Percentiles rank a stretch among this genome's conserved stretches.
These are phyloP conservation scores for Meleagris gallopavo DNA, from an alignment of 2,113 vertebrate genomes.

Conservation along the genomic window DNA sequence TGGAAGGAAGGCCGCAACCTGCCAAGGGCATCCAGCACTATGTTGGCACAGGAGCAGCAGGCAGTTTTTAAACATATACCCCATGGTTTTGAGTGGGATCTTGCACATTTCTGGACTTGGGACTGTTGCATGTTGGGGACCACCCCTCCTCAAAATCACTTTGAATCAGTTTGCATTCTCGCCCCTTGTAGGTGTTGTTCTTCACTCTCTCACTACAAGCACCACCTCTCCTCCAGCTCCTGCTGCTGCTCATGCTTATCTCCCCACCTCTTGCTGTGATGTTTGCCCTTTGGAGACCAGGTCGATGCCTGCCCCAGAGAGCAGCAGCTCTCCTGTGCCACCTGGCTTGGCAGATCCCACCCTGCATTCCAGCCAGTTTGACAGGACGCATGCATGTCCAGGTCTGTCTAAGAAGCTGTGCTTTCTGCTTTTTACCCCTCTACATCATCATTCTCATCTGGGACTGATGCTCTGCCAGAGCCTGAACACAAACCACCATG, in stretches of 20 bases:
- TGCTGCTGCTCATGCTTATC: not conserved
- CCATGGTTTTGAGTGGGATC: rapidly evolving
- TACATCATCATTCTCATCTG: not conserved
- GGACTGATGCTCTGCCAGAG: not conserved
- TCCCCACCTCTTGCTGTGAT: rapidly evolving
- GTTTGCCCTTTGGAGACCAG: not conserved
- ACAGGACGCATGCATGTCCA: rapidly evolving
- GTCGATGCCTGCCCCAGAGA: not conserved
- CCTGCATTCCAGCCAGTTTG: not conserved
- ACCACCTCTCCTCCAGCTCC: not conserved
- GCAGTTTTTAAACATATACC: not conserved
- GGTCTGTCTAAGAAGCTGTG: not conserved
- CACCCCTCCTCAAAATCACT: not conserved
- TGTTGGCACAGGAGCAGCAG: not conserved
- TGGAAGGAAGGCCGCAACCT: not conserved
- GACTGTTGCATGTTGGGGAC: not conserved
- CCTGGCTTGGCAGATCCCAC: not conserved
- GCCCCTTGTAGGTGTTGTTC: not conserved
- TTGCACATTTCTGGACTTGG: not conserved
- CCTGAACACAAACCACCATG: rapidly evolving
- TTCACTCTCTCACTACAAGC: rapidly evolving
- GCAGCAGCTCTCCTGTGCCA: not conserved
- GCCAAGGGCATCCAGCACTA: not conserved
- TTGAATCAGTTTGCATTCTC: not conserved
- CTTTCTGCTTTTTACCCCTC: not conserved